A percentile compares a stretch with the other conserved stretches of the same genome.
Conservation (phyloP, 2,113 vertebrate species). For the cat (Felis catus) region F.catus_Fca126_mat1.0 CM031415.1:150848501-150849000, state of each 20-base stretch:
- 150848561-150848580: neutral
- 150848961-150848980: slow-evolving; percentile 59
- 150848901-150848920: slow-evolving; percentile 60
- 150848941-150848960: slow-evolving; percentile 31
- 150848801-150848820: slow-evolving; percentile 29
- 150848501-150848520: neutral
- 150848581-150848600: neutral
- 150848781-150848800: neutral
- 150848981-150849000: neutral
- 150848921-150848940: slow-evolving; percentile 34
- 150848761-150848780: neutral
- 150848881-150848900: slow-evolving; percentile 64
- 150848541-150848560: neutral
- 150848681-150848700: neutral
- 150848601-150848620: neutral
- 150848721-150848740: neutral
- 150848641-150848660: neutral
- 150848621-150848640: neutral
- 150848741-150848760: neutral
- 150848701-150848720: neutral
- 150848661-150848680: neutral
- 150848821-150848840: slow-evolving; percentile 28
- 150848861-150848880: slow-evolving; percentile 70
- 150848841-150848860: slow-evolving; percentile 58
- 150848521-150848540: neutral